Evolutionary conservation across 2,113 vertebrate species (phyloP), one percentile per base, ranked within the genome.

Genomic region (Serinus canaria): DNA sequence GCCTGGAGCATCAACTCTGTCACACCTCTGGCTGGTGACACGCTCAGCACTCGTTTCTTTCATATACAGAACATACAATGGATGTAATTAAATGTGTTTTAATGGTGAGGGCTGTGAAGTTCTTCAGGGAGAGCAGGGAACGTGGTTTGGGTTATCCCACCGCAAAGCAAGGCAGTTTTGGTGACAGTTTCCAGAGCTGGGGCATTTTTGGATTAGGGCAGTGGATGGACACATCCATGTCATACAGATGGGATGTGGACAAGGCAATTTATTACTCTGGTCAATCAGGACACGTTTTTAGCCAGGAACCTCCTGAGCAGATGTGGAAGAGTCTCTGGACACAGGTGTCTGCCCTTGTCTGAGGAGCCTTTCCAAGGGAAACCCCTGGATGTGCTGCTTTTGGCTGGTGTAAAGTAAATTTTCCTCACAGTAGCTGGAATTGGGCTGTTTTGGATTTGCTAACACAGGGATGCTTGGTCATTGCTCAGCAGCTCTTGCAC

Each of bases 1-100:
- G 82, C 90, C 92, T 87, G 72, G 47, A n/a, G 3, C 25, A 37
- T 94, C 88, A 85, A 88, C 78, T 86, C 69, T 88, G 85, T 91
- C 72, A 46, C 83, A 16, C 55, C 58, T 87, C 82, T 87, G 75
- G 47, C 74, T 76, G 64, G 53, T 90, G 77, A 87, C 53, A 37
- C 0, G 2, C 82, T 85, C 15, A 2, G 46, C 41, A 19, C 67
- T 91, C 27, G 4, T 73, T 95, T 73, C 55, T 83, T 30, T 64
- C n/a, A 23, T 90, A 15, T 28, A 13, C 0, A 43, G 50, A 72
- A 62, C 25, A 3, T 23, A 6, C 28, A 66, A 35, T 17, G 85
- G 82, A 63, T 50, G 66, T 44, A 88, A 76, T 90, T 85, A 76
- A 92, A 41, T 33, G 27, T 30, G 33, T 47, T 90, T 91, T 60